Conservation (phyloP, 2,797 vertebrate species). For the Emys orbicularis region DNA sequence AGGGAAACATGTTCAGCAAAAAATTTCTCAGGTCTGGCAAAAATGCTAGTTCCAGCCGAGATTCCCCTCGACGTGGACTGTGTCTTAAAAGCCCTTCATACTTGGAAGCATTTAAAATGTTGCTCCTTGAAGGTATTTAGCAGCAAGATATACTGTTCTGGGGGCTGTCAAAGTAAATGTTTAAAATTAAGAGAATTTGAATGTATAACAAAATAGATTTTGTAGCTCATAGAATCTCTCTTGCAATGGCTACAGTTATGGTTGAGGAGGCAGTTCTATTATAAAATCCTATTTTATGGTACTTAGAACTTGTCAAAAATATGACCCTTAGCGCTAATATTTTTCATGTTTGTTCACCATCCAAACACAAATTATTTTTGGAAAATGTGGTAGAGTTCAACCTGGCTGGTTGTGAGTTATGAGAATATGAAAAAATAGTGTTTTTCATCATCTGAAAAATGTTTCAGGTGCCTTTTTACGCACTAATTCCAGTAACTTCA, state of each 20-base stretch:
- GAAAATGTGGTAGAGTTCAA: not conserved
- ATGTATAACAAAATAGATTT: not conserved
- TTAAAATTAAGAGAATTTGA: not conserved
- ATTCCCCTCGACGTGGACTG: not conserved
- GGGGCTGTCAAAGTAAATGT: not conserved
- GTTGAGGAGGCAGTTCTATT: not conserved
- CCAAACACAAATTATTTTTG: not conserved
- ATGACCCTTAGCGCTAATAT: not conserved
- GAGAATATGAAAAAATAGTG: not conserved
- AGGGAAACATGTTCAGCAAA: not conserved
- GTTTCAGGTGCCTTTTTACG: slow-evolving; percentile 27
- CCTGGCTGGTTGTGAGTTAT: not conserved
- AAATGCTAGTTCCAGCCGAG: not conserved
- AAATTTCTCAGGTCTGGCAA: not conserved
- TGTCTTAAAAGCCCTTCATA: not conserved
- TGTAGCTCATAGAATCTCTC: not conserved
- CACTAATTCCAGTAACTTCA: not conserved
- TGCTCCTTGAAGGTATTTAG: not conserved
- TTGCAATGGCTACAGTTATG: not conserved
- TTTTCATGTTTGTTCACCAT: not conserved
- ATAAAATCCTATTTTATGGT: not conserved
- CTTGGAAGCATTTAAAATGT: not conserved
- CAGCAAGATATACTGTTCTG: slow-evolving; percentile 13
- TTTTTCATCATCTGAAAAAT: slow-evolving; percentile 37
- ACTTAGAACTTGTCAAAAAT: not conserved